phyloP scores from a whole-genome alignment of 2,797 vertebrate genomes.

The Pterois miles region DNA sequence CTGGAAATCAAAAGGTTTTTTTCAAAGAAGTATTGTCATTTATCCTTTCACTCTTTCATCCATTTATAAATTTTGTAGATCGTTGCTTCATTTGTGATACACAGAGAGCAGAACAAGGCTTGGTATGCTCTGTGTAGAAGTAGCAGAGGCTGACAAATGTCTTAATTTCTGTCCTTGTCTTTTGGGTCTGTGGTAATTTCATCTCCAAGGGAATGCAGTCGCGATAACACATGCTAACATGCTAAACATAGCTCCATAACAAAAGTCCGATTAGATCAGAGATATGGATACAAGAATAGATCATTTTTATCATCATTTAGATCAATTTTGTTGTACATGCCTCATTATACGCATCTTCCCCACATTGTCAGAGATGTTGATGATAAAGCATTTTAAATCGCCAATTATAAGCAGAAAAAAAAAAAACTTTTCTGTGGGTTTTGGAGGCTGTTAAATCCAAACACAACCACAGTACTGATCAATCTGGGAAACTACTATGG shows the following conservation, averaged over 20 bases:
- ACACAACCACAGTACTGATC: neutral
- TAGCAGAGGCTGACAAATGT: neutral
- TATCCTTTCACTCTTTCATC: neutral
- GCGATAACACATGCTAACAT: neutral
- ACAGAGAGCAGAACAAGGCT: neutral
- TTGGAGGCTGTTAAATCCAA: neutral
- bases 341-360: neutral
- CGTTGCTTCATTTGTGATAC: neutral
- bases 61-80: neutral
- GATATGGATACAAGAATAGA: conserved; percentile 1
- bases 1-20: no score
- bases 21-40: neutral
- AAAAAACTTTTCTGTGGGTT: neutral
- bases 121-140: neutral
- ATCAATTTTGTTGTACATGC: neutral
- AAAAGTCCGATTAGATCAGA: conserved; percentile 21
- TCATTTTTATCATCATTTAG: no score
- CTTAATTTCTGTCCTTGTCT: neutral
- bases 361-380: neutral
- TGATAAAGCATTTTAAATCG: neutral
- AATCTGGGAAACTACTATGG: neutral
- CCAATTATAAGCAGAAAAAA: neutral
- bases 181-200: neutral
- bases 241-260: conserved; percentile 12
- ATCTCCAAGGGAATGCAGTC: neutral